Conservation (phyloP, 1,140 invertebrate species). For the Chelonus insularis region DNA sequence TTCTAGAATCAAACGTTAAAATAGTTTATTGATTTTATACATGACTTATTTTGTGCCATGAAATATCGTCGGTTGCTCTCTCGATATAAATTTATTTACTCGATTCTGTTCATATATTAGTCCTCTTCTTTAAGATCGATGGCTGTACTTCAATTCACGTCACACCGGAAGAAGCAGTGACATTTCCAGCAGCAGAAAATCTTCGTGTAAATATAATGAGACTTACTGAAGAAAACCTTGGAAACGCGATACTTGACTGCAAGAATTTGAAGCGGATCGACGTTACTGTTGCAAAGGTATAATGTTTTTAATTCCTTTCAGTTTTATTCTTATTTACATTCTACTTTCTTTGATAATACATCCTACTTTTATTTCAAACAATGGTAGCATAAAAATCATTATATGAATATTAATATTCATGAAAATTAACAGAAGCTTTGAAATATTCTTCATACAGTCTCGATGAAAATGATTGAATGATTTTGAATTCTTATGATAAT, state of each 20-base stretch:
- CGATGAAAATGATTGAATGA: too few species aligned
- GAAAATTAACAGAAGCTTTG: too few species aligned
- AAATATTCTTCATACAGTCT: too few species aligned
- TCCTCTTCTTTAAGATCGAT: conserved; percentile 27
- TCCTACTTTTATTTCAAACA: background rate
- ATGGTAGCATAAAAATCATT: background rate
- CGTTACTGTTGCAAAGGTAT: conserved; percentile 64
- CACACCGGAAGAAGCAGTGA: conserved; percentile 62
- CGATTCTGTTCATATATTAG: conserved; percentile 6
- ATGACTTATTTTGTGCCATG: too few species aligned
- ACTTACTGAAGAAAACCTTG: conserved; percentile 33
- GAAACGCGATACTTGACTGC: conserved; percentile 63
- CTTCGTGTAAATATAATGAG: conserved; percentile 60
- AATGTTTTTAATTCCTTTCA: conserved; percentile 17
- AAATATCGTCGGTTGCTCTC: too few species aligned
- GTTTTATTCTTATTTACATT: background rate
- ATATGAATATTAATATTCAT: too few species aligned
- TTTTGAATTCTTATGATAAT: too few species aligned
- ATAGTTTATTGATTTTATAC: background rate
- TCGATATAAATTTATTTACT: too few species aligned
- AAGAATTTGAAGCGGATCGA: conserved; percentile 61
- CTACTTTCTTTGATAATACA: background rate
- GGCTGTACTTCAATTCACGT: conserved; percentile 54
- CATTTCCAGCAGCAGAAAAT: conserved; percentile 68
- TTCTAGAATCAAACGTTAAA: too few species aligned